phyloP scores from a whole-genome alignment of 64 coral and sea anemone species.

The Stichodactyla helianthus region DNA sequence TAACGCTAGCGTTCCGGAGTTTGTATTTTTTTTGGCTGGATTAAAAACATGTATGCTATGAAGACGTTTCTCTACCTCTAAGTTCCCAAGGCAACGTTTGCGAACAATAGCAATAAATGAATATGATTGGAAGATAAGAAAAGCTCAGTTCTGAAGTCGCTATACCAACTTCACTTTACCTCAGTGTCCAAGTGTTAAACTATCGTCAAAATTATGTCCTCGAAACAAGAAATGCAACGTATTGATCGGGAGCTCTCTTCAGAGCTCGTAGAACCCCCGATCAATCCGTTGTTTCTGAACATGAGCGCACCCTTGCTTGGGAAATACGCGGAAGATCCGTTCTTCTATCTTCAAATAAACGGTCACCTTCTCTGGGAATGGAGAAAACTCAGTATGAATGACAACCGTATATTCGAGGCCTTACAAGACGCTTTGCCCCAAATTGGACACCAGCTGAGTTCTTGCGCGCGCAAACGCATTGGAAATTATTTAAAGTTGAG shows the following conservation, averaged over 20 bases:
- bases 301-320: not conserved
- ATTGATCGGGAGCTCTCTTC: constrained; percentile 9
- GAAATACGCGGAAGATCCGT: not conserved
- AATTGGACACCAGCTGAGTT: not conserved
- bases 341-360: constrained; percentile 25
- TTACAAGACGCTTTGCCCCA: constrained; percentile 10
- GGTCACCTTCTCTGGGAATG: constrained; percentile 17
- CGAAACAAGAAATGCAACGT: constrained; percentile 21
- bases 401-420: not conserved
- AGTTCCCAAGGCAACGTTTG: no score
- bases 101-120: no score
- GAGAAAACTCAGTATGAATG: not conserved
- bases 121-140: no score
- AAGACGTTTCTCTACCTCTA: no score
- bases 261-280: constrained; percentile 21
- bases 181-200: no score
- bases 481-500: not conserved
- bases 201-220: no score
- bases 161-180: no score
- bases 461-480: not conserved
- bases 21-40: no score
- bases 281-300: constrained; percentile 27
- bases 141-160: no score
- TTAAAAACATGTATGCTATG: no score
- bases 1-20: no score